Evolutionary conservation across 1,140 invertebrate genomes (phyloP).

Genomic region (Drosophila kanapiae): DNA sequence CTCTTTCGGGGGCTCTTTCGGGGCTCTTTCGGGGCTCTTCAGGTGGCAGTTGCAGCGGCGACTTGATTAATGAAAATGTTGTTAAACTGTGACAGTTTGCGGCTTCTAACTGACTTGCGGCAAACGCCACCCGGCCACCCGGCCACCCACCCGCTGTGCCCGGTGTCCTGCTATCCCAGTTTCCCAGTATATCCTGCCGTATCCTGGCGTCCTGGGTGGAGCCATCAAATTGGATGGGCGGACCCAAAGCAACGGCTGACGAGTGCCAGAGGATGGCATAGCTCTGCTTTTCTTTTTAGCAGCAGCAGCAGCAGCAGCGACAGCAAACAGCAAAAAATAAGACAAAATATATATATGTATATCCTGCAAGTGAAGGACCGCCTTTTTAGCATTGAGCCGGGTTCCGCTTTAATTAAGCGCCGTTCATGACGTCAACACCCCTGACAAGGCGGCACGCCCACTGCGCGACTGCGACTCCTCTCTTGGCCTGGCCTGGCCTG

Average conservation of each 20-base stretch:
- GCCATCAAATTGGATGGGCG: constrained; percentile 16
- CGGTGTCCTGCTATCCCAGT: not conserved
- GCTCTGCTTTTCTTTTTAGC: constrained; percentile 15
- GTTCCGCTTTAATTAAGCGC: constrained; percentile 47
- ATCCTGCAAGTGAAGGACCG: constrained; percentile 27
- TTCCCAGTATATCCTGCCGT: not conserved
- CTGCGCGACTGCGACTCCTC: not conserved
- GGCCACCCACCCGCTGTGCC: constrained; percentile 44
- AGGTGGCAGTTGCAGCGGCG: constrained; percentile 33
- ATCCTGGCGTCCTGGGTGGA: constrained; percentile 7
- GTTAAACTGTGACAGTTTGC: constrained; percentile 81
- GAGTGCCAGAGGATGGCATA: constrained; percentile 4
- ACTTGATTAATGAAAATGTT: constrained; percentile 81
- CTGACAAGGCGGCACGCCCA: not conserved
- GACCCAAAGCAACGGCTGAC: not conserved
- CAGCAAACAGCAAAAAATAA: constrained; percentile 31
- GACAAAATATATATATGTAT: constrained; percentile 8
- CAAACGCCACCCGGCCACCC: constrained; percentile 22
- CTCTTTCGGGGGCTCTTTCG: constrained; percentile 1
- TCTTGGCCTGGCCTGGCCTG: too few relatives aligned
- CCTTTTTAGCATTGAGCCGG: constrained; percentile 44
- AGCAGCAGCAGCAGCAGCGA: not conserved
- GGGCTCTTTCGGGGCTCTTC: constrained; percentile 26
- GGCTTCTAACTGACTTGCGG: constrained; percentile 66
- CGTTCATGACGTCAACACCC: constrained; percentile 42